Percentiles rank a stretch among this genome's conserved stretches.
Conservation (phyloP, 2,888 invertebrate genomes). For the Trachelus iudaicus region DNA sequence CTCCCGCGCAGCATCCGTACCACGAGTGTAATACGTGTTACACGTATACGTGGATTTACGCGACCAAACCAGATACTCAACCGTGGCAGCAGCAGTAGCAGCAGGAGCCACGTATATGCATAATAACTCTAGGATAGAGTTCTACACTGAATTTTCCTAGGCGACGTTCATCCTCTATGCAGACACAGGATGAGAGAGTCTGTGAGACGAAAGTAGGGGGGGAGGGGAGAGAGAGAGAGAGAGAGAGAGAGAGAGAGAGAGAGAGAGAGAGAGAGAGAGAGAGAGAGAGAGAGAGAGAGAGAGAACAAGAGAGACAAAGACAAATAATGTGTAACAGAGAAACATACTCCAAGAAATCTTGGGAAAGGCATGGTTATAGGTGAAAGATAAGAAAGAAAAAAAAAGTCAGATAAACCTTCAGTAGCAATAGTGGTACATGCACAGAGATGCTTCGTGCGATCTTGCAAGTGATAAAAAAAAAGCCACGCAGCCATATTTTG, state of each 20-base stretch:
- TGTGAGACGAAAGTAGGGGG: background rate
- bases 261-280: no score
- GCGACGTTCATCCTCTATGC: background rate
- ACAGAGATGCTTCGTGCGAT: background rate
- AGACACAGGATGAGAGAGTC: background rate
- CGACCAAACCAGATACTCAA: background rate
- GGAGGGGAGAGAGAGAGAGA: no score
- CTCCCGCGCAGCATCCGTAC: conserved; percentile 3
- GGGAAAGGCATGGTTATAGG: background rate
- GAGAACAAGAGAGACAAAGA: background rate
- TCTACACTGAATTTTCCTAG: background rate
- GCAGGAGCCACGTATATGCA: background rate
- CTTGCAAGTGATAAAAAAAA: background rate
- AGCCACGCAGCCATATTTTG: background rate
- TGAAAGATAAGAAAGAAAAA: background rate
- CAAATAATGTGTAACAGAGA: background rate
- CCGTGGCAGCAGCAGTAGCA: background rate
- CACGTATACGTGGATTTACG: background rate
- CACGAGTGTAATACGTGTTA: background rate
- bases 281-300: no score
- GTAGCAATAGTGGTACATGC: background rate
- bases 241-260: background rate
- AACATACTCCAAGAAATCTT: background rate
- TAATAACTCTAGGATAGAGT: background rate
- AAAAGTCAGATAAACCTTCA: background rate